phyloP scores from a whole-genome alignment of 2,113 vertebrate species.

The Nothocercus julius region DNA sequence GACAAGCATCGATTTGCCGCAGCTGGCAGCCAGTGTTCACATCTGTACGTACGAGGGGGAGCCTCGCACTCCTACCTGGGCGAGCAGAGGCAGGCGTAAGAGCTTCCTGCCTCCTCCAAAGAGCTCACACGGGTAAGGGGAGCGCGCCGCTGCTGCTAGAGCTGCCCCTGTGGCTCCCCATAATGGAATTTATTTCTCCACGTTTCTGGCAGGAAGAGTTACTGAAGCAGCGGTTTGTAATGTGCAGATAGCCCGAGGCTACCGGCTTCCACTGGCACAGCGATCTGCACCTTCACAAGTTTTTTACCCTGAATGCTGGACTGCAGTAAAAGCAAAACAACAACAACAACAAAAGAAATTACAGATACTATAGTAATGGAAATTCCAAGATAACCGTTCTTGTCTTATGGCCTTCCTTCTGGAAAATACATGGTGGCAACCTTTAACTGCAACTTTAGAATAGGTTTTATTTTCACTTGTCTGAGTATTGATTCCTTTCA shows the following conservation, averaged over 20 bases:
- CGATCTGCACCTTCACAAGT: neutral
- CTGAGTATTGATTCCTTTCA: neutral
- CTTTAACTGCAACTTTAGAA: neutral
- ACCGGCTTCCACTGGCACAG: neutral
- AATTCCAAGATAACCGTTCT: neutral
- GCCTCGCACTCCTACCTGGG: neutral
- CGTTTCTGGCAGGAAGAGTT: neutral
- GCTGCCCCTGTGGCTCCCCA: neutral
- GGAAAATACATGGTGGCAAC: neutral
- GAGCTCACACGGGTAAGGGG: neutral
- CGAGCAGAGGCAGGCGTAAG: neutral
- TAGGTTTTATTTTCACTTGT: neutral
- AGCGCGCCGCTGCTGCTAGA: neutral
- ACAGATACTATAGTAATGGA: neutral
- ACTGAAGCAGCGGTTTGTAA: neutral
- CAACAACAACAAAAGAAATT: neutral
- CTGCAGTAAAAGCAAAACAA: neutral
- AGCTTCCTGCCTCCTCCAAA: neutral
- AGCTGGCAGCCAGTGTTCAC: neutral
- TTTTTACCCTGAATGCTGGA: neutral
- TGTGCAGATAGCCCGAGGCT: neutral
- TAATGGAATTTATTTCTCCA: neutral
- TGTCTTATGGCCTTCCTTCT: rapidly evolving
- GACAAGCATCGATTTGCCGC: neutral
- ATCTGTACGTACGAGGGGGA: neutral